Evolutionary conservation across 1,140 invertebrate species (phyloP).

Genomic region (Polypedilum pembai): DNA sequence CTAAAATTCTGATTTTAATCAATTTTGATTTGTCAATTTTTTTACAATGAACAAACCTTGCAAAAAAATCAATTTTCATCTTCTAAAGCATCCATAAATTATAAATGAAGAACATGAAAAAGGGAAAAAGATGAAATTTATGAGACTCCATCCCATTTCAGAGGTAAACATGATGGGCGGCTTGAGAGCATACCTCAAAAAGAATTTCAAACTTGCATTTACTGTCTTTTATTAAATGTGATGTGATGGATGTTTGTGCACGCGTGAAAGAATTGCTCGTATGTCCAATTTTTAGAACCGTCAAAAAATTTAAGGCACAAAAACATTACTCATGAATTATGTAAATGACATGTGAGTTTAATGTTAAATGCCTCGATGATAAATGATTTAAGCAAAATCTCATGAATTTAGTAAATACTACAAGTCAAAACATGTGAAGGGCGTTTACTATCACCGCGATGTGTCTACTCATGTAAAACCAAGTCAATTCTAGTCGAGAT

Average conservation of each 20-base stretch:
- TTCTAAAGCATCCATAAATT: constrained; percentile 6
- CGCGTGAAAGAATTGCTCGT: neutral
- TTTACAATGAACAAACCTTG: too few relatives aligned
- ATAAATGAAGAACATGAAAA: neutral
- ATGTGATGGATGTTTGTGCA: neutral
- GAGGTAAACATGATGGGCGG: neutral
- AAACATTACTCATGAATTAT: neutral
- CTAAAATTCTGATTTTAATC: too few relatives aligned
- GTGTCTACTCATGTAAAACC: neutral
- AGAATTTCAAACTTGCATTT: neutral
- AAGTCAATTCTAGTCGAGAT: neutral
- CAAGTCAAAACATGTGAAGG: neutral
- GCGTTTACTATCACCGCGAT: too few relatives aligned
- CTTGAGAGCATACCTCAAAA: neutral
- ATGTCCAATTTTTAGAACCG: neutral
- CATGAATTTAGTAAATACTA: neutral
- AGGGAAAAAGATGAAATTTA: neutral
- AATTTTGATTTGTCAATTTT: too few relatives aligned
- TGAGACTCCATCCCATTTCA: neutral
- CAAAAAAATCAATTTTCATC: neutral
- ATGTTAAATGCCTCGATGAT: constrained; percentile 13
- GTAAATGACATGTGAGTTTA: neutral
- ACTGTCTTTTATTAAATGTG: neutral
- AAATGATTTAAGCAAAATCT: neutral
- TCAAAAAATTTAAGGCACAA: neutral